Percentiles rank a stretch among this genome's conserved stretches.
These are phyloP conservation scores for Cuculus canorus DNA, from an alignment of 2,797 vertebrate species.

Conservation along the genomic window DNA sequence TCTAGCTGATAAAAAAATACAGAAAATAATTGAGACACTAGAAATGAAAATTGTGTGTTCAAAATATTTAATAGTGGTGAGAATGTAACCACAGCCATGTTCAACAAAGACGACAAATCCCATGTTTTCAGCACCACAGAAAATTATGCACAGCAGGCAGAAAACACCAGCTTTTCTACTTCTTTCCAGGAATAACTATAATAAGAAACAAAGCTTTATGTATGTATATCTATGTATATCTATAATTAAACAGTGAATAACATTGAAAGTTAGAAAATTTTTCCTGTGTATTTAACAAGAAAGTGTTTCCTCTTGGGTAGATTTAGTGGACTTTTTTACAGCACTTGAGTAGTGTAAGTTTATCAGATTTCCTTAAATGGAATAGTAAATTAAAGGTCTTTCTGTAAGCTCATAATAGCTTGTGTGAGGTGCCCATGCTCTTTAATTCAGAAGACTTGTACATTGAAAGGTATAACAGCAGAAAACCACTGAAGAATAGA, in stretches of 20 bases:
- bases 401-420: conserved; percentile 63
- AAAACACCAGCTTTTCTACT: conserved; percentile 41
- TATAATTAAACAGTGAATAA: not conserved
- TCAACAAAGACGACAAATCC: conserved; percentile 29
- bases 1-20: conserved; percentile 57
- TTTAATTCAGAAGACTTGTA: conserved; percentile 68
- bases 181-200: conserved; percentile 10
- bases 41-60: conserved; percentile 26
- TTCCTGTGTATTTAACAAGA: not conserved
- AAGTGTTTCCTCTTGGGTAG: not conserved
- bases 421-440: not conserved
- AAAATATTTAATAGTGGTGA: not conserved
- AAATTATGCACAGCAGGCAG: conserved; percentile 62
- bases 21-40: conserved; percentile 52
- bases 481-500: conserved; percentile 42
- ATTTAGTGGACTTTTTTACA: not conserved
- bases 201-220: not conserved
- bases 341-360: not conserved
- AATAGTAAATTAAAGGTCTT: conserved; percentile 68
- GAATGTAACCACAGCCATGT: conserved; percentile 28
- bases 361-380: conserved; percentile 51
- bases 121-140: conserved; percentile 42
- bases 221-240: not conserved
- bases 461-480: conserved; percentile 23
- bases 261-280: not conserved